A percentile compares a stretch with the other conserved stretches of the same genome.
Conservation (phyloP, 2,113 vertebrate species). For the Otis tarda region DNA sequence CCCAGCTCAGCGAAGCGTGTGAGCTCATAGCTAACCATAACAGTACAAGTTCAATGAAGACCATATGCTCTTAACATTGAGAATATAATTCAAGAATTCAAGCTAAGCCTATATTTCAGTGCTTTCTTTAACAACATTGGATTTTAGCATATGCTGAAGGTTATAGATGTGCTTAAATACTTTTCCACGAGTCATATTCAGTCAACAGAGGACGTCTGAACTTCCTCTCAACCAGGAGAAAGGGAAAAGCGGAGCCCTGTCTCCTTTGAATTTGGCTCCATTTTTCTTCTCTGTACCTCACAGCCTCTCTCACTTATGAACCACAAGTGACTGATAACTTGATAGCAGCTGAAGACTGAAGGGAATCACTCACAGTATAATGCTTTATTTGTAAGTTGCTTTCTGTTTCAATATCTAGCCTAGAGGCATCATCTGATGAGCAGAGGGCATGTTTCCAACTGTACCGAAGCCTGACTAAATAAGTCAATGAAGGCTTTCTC, state of each 20-base stretch:
- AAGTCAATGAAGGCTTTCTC: not conserved
- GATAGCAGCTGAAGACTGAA: not conserved
- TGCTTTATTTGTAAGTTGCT: not conserved
- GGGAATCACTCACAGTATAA: not conserved
- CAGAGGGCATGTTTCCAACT: not conserved
- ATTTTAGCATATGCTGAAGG: not conserved
- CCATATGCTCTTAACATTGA: not conserved
- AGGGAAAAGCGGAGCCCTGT: not conserved
- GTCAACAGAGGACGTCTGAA: not conserved
- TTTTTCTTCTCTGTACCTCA: not conserved
- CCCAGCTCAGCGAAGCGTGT: not conserved
- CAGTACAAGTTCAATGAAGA: not conserved
- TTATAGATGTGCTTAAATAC: not conserved
- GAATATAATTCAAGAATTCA: not conserved
- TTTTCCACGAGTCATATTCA: not conserved
- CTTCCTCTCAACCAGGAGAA: not conserved
- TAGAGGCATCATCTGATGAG: not conserved
- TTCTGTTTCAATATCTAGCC: not conserved
- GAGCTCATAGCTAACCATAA: not conserved
- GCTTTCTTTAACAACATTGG: not conserved
- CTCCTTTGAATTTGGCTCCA: not conserved
- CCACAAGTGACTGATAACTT: not conserved
- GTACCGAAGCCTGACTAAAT: not conserved
- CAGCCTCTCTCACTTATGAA: not conserved
- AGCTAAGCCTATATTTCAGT: not conserved